Base-by-base conservation (phyloP, 1,140 invertebrate genomes). In the Sitophilus oryzae region DNA sequence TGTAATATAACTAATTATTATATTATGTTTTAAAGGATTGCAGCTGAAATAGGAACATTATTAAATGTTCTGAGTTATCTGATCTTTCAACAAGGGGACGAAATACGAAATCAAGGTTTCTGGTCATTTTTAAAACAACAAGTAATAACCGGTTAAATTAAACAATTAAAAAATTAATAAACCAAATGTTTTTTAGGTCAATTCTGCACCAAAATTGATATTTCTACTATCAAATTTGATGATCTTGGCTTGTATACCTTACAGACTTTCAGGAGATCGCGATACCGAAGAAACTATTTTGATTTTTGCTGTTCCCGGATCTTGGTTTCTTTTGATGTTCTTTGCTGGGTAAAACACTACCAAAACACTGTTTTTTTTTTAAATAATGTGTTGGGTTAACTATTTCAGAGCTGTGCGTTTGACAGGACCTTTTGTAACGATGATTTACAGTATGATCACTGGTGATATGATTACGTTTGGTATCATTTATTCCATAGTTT, bases 361-460 rank as follows among this genome's bases (percentile, higher is more conserved):
- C 10, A 5, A 11, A 14, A 14, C 6, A 47, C 15, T 15, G 9
- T 14, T 22, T 42, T n/a, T 52, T 42, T 38, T n/a, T 18, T 19
- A 8, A 50, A 50, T 38, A 18, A 50, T 50, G 38, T 46, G 16
- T 14, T 25, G 14, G 45, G 1, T 25, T 51, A n/a, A n/a, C n/a
- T 48, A 38, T 58, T 64, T 45, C 51, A 98, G 95, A 20, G 93
- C 92, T 30, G 83, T 96, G 14, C 85, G 89, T 46, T 70, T 96
- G 40, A 97, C 93, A 0, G 96, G 96, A 45, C 94, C 95, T 0
- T 97, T 98, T 75, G 92, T 98, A 42, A 96, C 95, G 14, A 98
- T 98, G 95, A 93, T 98, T 47, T 97, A 95, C 76, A 91, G 86
- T 63, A 98, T 98, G 94, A 93, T 98, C 64, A 91, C 88, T 0